These are phyloP conservation scores for Apocheima hispidaria DNA, from an alignment of 2,888 invertebrate genomes.

Conservation along the genomic window DNA sequence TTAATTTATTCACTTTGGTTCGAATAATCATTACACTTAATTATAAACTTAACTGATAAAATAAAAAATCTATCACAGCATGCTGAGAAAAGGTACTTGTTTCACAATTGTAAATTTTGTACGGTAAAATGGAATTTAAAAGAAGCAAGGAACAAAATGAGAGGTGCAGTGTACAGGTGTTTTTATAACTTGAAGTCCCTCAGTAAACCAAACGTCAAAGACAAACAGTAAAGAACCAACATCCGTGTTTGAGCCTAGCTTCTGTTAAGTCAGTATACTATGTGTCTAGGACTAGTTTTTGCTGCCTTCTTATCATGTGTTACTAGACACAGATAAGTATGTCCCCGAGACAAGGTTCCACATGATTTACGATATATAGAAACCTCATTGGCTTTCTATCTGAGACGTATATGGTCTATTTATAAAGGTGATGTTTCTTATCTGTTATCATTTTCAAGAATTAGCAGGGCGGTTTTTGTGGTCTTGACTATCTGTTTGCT, in stretches of 20 bases:
- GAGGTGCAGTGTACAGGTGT: too few species aligned
- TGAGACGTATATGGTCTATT: conserved; percentile 26
- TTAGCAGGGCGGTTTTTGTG: background rate
- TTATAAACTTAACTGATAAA: too few species aligned
- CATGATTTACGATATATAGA: conserved; percentile 36
- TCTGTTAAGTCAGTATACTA: conserved; percentile 7
- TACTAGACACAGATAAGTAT: conserved; percentile 10
- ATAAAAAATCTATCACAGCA: too few species aligned
- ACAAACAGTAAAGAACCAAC: background rate
- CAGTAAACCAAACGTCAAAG: too few species aligned
- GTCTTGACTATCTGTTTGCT: background rate
- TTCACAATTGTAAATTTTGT: too few species aligned
- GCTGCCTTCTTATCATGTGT: conserved; percentile 26
- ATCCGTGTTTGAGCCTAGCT: background rate
- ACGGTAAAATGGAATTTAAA: too few species aligned
- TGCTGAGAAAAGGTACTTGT: too few species aligned
- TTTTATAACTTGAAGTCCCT: too few species aligned
- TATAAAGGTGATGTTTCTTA: conserved; percentile 26
- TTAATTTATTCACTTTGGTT: too few species aligned
- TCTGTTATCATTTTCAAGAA: conserved; percentile 21
- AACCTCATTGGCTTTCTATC: conserved; percentile 38
- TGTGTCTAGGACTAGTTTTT: conserved; percentile 24
- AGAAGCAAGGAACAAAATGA: too few species aligned
- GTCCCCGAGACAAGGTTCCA: conserved; percentile 20
- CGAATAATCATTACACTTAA: too few species aligned